Evolutionary conservation across 2,888 invertebrate species (phyloP), one percentile per base, ranked within the genome.

Genomic region (Molanna angustata): DNA sequence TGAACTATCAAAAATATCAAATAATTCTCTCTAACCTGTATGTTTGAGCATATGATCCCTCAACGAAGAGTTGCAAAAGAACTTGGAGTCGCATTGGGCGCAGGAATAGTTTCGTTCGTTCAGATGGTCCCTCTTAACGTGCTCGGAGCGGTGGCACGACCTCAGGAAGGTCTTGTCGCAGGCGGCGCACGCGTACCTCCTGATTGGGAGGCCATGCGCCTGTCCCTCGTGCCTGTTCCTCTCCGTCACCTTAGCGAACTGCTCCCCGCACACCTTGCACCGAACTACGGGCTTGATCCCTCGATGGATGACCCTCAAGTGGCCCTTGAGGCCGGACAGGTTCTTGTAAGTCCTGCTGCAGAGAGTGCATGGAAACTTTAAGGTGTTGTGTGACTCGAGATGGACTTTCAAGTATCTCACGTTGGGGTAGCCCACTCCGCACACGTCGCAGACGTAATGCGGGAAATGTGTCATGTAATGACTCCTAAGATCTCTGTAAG

Each of bases 291-390:
- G 6, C 16, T 49, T 42, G 11, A 33, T 42, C 3, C 44, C 37
- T 3, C 13, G 4, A 32, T 50, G 50, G 4, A 18, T 19, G 22
- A 17, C 18, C 19, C 16, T 37, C 1, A 44, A 14, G 20, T 50
- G 50, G 16, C 16, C 16, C 1, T 16, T 1, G 17, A 50, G 21
- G 7, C 35, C 17, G 1, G 17, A 22, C 9, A 18, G 14, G 11
- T 42, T 43, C 2, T 27, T 4, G 14, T 50, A 50, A 13, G 40
- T 35, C 18, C 21, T 50, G n/a, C 20, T 37, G 39, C 50, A 50
- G 7, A 44, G 11, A 17, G 43, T 44, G 18, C 50, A 50, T 9
- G 16, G 6, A 31, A n/a, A n/a, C n/a, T n/a, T n/a, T n/a, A n/a
- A n/a, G n/a, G n/a, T n/a, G n/a, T n/a, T n/a, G n/a, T n/a, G n/a